phyloP scores from a whole-genome alignment of 2,113 vertebrate genomes.

The Ifrita kowaldi region DNA sequence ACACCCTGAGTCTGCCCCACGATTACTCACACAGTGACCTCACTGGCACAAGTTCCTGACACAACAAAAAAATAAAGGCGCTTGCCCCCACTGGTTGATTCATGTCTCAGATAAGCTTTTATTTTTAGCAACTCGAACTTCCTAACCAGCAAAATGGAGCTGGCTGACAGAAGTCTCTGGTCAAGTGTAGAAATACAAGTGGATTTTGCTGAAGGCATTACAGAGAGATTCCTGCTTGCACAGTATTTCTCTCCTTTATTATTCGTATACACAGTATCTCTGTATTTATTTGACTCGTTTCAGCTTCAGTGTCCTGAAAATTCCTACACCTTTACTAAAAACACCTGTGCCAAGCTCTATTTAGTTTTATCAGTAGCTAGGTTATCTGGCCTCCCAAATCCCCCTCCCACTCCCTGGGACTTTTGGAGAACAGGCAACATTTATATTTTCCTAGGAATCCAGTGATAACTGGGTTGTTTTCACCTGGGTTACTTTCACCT shows the following conservation, averaged over 20 bases:
- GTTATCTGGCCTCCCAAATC: background rate
- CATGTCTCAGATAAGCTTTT: background rate
- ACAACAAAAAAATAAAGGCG: background rate
- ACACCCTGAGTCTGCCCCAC: background rate
- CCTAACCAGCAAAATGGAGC: background rate
- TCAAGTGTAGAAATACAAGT: background rate
- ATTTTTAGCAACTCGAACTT: background rate
- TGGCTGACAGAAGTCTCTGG: background rate
- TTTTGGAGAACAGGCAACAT: background rate
- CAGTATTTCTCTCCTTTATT: background rate
- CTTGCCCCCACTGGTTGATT: background rate
- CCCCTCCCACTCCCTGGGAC: background rate
- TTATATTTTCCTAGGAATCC: background rate
- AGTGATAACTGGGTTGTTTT: background rate
- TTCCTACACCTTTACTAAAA: background rate
- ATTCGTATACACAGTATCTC: fast-evolving
- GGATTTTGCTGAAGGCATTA: background rate
- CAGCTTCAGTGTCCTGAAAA: background rate
- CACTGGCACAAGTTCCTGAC: background rate
- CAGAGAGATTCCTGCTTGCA: background rate
- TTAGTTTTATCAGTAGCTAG: background rate
- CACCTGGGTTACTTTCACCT: background rate
- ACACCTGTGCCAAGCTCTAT: background rate
- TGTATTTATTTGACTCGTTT: background rate
- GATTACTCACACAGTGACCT: background rate